Percentiles rank a stretch among this genome's conserved stretches.
Conservation (phyloP, 2,888 invertebrate genomes). For the Girardia tigrina region DNA sequence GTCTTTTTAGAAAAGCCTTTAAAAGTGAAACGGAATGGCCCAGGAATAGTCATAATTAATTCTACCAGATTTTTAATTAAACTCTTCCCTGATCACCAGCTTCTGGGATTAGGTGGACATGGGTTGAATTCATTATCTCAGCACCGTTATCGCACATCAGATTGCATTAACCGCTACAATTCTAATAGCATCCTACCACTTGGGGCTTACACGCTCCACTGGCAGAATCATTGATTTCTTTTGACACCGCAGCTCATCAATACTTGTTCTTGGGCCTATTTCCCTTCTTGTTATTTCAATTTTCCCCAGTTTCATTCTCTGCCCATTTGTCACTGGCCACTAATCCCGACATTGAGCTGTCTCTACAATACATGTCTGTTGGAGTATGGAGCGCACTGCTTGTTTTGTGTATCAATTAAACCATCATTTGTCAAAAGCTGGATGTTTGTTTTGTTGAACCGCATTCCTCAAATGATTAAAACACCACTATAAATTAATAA, state of each 20-base stretch:
- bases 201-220: constrained; percentile 20
- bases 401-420: constrained; percentile 16
- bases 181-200: constrained; percentile 23
- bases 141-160: constrained; percentile 23
- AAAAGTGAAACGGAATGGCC: constrained; percentile 5
- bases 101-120: constrained; percentile 20
- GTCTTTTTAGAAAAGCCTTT: background rate
- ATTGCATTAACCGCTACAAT: constrained; percentile 23
- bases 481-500: constrained; percentile 17
- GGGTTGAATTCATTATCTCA: constrained; percentile 23
- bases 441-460: constrained; percentile 18
- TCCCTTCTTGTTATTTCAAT: constrained; percentile 20
- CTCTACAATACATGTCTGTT: constrained; percentile 11
- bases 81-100: constrained; percentile 23
- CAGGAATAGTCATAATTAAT: constrained; percentile 3
- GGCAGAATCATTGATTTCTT: constrained; percentile 19
- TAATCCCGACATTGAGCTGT: constrained; percentile 23
- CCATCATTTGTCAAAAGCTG: background rate
- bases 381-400: background rate
- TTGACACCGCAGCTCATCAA: constrained; percentile 23
- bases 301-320: constrained; percentile 16
- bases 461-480: constrained; percentile 19
- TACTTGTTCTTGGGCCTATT: constrained; percentile 15
- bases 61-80: constrained; percentile 23
- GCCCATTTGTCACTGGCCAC: constrained; percentile 20